Evolutionary conservation across 2,797 vertebrate genomes (phyloP).

Genomic region (Vireo griseus): DNA sequence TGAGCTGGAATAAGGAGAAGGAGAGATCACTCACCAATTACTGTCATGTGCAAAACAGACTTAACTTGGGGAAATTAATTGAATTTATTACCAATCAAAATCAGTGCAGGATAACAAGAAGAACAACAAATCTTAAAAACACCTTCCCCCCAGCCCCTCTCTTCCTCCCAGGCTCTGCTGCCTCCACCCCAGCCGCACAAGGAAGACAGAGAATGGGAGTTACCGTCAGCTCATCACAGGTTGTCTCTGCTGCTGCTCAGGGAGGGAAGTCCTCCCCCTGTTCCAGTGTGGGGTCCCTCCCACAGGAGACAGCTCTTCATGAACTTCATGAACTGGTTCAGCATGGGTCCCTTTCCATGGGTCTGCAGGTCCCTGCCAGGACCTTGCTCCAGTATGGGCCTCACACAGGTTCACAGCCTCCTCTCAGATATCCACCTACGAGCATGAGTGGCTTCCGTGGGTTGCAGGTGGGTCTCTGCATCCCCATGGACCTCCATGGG

Average conservation of each 20-base stretch:
- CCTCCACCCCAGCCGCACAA: background rate
- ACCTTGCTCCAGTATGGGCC: background rate
- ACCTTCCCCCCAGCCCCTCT: background rate
- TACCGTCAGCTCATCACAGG: background rate
- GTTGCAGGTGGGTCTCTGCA: background rate
- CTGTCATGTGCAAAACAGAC: background rate
- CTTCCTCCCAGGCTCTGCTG: background rate
- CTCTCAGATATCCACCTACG: rapidly evolving
- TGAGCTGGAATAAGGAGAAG: background rate
- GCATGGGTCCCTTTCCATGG: rapidly evolving
- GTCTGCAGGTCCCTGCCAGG: background rate
- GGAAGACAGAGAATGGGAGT: background rate
- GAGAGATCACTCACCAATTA: background rate
- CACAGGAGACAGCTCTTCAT: rapidly evolving
- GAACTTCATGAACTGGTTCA: background rate
- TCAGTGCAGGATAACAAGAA: background rate
- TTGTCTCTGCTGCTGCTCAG: background rate
- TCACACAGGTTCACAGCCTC: background rate
- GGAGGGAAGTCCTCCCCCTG: background rate
- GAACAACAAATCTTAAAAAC: background rate
- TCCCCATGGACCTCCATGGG: rapidly evolving
- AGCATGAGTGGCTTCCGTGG: no score
- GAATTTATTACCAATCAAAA: background rate
- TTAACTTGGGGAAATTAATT: background rate
- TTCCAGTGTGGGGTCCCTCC: background rate